Percentiles rank a stretch among this genome's conserved stretches.
phyloP scores from a whole-genome alignment of 1,140 invertebrate species.

The Habropoda laboriosa region DNA sequence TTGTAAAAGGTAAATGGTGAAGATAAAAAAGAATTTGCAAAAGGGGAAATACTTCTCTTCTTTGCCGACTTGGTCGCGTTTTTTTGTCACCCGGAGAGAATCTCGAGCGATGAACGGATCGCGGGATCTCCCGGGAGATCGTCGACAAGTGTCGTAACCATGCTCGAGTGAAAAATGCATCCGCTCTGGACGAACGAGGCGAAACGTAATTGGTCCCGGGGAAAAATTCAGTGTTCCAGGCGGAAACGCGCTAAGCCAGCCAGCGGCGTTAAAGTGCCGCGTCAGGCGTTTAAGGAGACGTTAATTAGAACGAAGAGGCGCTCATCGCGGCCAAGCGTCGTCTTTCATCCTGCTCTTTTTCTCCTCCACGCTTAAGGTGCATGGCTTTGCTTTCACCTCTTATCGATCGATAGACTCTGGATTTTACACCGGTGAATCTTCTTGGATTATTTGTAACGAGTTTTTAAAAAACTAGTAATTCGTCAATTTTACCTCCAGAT shows the following conservation, averaged over 20 bases:
- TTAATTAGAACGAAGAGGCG: constrained; percentile 34
- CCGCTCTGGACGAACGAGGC: neutral
- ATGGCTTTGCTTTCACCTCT: constrained; percentile 16
- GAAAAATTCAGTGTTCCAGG: neutral
- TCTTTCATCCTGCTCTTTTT: neutral
- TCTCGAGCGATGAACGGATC: neutral
- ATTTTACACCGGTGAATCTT: no score
- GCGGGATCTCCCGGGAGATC: neutral
- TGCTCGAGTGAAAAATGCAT: neutral
- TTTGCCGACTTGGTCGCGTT: neutral
- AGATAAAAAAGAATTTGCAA: no score
- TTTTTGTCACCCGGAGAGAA: constrained; percentile 8
- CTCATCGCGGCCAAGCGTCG: neutral
- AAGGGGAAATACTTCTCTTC: no score
- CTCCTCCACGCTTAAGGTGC: neutral
- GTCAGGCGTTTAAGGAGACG: constrained; percentile 14
- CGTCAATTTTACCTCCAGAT: no score
- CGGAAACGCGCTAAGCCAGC: neutral
- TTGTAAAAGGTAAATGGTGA: no score
- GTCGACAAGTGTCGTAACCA: neutral
- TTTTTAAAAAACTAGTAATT: no score
- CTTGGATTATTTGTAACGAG: no score
- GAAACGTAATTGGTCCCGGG: constrained; percentile 1
- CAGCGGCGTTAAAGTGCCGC: neutral
- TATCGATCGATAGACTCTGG: no score